A percentile compares a stretch with the other conserved stretches of the same genome.
Conservation (phyloP, 2,797 vertebrate genomes). For the Liparis tanakae region DNA sequence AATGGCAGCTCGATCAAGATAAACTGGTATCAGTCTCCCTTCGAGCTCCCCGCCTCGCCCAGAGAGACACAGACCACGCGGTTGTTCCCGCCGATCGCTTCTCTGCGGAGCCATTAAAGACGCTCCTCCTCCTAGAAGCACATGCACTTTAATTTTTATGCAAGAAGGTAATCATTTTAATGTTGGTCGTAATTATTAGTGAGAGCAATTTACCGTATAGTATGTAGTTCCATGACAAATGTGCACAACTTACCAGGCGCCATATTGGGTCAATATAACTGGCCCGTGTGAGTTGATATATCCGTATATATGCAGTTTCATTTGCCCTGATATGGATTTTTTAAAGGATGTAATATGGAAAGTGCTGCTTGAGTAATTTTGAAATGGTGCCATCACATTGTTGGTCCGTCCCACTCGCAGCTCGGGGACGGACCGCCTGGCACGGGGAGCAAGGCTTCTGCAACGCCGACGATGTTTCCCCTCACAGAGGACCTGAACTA, state of each 20-base stretch:
- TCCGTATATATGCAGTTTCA: not conserved
- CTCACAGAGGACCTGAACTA: not conserved
- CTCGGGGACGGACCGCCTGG: not conserved
- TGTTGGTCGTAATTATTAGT: not conserved
- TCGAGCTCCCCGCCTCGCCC: slow-evolving; percentile 69
- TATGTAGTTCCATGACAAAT: not conserved
- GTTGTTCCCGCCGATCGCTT: slow-evolving; percentile 44
- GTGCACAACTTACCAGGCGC: not conserved
- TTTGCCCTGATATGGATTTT: not conserved
- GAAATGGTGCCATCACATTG: not conserved
- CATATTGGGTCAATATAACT: not conserved
- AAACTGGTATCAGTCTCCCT: slow-evolving; percentile 72
- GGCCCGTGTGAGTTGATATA: not conserved
- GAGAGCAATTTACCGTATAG: not conserved
- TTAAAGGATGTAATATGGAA: not conserved
- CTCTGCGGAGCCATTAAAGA: slow-evolving; percentile 13
- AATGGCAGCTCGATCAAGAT: slow-evolving; percentile 83
- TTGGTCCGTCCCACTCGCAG: not conserved
- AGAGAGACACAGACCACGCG: slow-evolving; percentile 55
- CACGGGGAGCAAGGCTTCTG: not conserved
- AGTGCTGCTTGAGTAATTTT: not conserved
- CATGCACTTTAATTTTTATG: slow-evolving; percentile 16
- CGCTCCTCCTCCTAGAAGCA: slow-evolving; percentile 7
- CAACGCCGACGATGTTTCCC: not conserved
- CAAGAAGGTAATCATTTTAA: slow-evolving; percentile 26